Evolutionary conservation across 2,113 vertebrate genomes (phyloP).

Genomic region (Rhegmatorhina hoffmannsi): DNA sequence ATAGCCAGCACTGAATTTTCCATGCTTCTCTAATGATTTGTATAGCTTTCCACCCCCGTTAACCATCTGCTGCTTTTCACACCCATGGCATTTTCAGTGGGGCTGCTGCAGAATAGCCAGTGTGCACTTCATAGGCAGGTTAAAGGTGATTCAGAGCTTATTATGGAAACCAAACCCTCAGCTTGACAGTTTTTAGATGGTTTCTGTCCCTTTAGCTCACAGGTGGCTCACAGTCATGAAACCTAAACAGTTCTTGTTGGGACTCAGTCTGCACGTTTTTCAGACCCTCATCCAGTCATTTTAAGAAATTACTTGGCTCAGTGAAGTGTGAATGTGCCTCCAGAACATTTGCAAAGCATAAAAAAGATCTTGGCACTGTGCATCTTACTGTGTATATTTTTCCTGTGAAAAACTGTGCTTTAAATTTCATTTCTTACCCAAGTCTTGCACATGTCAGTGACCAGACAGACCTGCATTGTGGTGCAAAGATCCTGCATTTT

Average conservation of each 20-base stretch:
- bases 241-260: not conserved
- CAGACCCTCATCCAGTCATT: slow-evolving; percentile 11
- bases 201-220: slow-evolving; percentile 6
- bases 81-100: not conserved
- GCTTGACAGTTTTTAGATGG: not conserved
- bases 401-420: slow-evolving; percentile 30
- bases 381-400: slow-evolving; percentile 36
- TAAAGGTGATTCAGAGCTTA: not conserved
- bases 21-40: not conserved
- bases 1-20: slow-evolving; percentile 41
- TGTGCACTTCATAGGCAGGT: not conserved
- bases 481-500: not conserved
- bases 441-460: not conserved
- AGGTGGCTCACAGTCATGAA: slow-evolving; percentile 40
- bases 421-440: not conserved
- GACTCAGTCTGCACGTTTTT: slow-evolving; percentile 49
- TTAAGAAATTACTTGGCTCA: slow-evolving; percentile 44
- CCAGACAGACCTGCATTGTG: not conserved
- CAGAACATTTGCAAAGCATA: slow-evolving; percentile 25
- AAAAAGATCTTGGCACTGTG: slow-evolving; percentile 17
- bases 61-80: slow-evolving; percentile 62
- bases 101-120: not conserved
- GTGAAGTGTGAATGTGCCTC: slow-evolving; percentile 18
- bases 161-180: not conserved
- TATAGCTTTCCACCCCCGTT: slow-evolving; percentile 25